A percentile compares a stretch with the other conserved stretches of the same genome.
phyloP scores from a whole-genome alignment of 2,797 vertebrate species.

The Botia kubotai region DNA sequence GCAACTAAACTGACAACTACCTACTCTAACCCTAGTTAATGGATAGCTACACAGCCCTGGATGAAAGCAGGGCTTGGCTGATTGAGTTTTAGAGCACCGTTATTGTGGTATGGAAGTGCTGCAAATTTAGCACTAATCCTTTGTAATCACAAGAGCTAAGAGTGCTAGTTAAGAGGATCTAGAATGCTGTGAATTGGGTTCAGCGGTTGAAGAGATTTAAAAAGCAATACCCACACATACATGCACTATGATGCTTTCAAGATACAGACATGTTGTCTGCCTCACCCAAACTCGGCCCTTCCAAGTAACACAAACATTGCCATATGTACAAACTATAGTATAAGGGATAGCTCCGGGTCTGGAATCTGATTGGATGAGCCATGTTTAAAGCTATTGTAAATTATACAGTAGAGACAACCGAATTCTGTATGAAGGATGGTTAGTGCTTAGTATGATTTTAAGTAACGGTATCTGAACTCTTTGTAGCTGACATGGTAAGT shows the following conservation, averaged over 20 bases:
- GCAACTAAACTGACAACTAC: constrained; percentile 30
- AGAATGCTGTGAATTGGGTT: constrained; percentile 47
- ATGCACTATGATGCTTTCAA: constrained; percentile 42
- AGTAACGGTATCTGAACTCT: no score
- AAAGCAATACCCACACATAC: constrained; percentile 2
- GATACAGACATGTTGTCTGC: constrained; percentile 50
- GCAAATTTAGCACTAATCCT: constrained; percentile 76
- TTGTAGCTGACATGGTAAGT: neutral
- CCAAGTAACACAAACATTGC: neutral
- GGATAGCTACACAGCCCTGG: constrained; percentile 45
- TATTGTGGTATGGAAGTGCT: constrained; percentile 55
- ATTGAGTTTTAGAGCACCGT: constrained; percentile 39
- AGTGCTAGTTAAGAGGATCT: constrained; percentile 74
- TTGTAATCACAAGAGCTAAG: constrained; percentile 68
- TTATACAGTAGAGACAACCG: constrained; percentile 1
- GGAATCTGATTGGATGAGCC: constrained; percentile 25
- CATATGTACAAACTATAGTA: neutral
- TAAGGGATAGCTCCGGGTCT: neutral
- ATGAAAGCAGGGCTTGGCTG: constrained; percentile 6
- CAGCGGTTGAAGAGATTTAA: constrained; percentile 25
- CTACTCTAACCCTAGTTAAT: constrained; percentile 52
- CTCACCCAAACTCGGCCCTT: constrained; percentile 41
- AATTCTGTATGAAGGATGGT: neutral
- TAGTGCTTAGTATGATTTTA: no score
- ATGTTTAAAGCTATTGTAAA: neutral